Percentiles rank a stretch among this genome's conserved stretches.
These are phyloP conservation scores for Conops quadrifasciatus DNA, from an alignment of 2,888 invertebrate species.

Conservation along the genomic window DNA sequence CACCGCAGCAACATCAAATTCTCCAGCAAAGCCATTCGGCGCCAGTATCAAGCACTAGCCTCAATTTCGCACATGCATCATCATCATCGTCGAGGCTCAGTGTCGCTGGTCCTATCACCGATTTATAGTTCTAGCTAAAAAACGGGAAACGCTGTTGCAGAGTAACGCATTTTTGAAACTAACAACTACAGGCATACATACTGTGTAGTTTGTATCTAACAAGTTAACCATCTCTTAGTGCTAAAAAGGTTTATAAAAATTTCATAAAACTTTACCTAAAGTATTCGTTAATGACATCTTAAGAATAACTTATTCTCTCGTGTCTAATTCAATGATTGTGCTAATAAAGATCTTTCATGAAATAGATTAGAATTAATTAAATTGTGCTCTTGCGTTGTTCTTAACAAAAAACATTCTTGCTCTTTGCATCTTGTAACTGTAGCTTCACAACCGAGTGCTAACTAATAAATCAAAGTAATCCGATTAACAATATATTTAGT, in stretches of 20 bases:
- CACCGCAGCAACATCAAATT: conserved; percentile 39
- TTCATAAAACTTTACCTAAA: neutral
- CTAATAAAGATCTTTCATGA: neutral
- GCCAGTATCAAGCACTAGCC: conserved; percentile 35
- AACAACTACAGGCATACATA: too few species aligned
- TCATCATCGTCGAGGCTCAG: conserved; percentile 56
- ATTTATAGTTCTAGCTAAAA: conserved; percentile 63
- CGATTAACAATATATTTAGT: neutral
- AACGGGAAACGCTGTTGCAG: conserved; percentile 47
- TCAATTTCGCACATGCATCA: conserved; percentile 42
- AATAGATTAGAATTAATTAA: neutral
- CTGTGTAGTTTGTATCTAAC: neutral
- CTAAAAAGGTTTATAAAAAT: neutral
- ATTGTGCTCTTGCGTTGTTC: neutral
- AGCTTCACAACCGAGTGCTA: conserved; percentile 7
- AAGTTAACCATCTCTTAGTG: conserved; percentile 2
- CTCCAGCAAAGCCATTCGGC: conserved; percentile 39
- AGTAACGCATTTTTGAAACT: conserved; percentile 55
- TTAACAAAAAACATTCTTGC: conserved; percentile 1
- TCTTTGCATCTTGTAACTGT: neutral
- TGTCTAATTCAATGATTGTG: neutral
- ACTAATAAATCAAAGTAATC: conserved; percentile 1
- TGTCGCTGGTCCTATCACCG: conserved; percentile 63
- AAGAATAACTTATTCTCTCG: neutral
- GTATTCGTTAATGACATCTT: neutral